Conservation (phyloP, 2,113 vertebrate genomes). For the Romanogobio albipinnatus region DNA sequence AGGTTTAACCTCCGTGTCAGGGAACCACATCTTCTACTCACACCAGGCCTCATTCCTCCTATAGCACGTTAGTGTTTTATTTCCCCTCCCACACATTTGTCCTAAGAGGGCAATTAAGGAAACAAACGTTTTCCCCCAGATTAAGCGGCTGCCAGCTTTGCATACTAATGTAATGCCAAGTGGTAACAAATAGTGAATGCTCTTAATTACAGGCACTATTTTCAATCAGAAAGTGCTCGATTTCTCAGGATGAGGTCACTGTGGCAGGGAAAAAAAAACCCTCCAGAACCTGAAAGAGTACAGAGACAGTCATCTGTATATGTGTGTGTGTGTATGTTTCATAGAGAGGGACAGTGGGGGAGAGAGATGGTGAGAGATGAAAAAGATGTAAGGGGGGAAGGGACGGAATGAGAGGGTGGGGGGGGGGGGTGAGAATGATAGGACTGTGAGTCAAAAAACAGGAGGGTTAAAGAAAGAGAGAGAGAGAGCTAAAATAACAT, state of each 20-base stretch:
- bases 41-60: conserved; percentile 73
- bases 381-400: conserved; percentile 34
- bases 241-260: conserved; percentile 80
- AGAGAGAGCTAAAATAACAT: conserved; percentile 20
- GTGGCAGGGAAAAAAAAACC: conserved; percentile 66
- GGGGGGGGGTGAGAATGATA: background rate
- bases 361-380: conserved; percentile 61
- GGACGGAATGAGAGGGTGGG: background rate
- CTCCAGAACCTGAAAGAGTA: conserved; percentile 69
- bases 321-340: conserved; percentile 42
- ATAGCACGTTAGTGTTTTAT: conserved; percentile 77
- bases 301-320: conserved; percentile 69
- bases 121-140: conserved; percentile 87
- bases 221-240: conserved; percentile 83
- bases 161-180: conserved; percentile 86
- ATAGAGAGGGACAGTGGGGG: conserved; percentile 55
- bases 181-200: conserved; percentile 83
- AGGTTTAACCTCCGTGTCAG: conserved; percentile 78
- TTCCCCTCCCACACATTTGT: conserved; percentile 81
- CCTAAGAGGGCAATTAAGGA: conserved; percentile 91
- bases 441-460: background rate
- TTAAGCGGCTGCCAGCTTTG: conserved; percentile 86
- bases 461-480: background rate
- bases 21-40: conserved; percentile 72
- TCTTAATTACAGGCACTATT: conserved; percentile 84